Percentiles rank a stretch among this genome's conserved stretches.
Evolutionary conservation across 2,888 invertebrate species (phyloP).

Genomic region (Rugalucina vietnamica): DNA sequence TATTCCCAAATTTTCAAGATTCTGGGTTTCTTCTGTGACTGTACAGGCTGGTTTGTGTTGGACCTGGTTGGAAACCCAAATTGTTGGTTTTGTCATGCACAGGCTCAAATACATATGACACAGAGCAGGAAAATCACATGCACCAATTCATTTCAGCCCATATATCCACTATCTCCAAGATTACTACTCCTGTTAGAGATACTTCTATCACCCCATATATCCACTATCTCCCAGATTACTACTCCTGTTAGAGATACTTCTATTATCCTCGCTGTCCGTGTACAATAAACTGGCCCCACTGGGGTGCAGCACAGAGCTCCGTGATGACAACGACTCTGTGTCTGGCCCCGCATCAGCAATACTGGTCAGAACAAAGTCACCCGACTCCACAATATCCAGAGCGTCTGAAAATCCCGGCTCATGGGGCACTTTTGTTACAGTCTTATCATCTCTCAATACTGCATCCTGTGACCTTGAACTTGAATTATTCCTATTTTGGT

Average conservation of each 20-base stretch:
- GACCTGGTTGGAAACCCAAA: too few species aligned
- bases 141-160: too few species aligned
- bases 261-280: conserved; percentile 53
- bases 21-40: too few species aligned
- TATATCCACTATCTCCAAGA: conserved; percentile 46
- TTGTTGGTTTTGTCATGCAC: too few species aligned
- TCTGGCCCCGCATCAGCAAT: conserved; percentile 8
- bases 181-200: conserved; percentile 30
- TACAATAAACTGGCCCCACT: conserved; percentile 24
- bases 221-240: conserved; percentile 47
- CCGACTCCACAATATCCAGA: neutral
- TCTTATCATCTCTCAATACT: neutral
- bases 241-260: conserved; percentile 37
- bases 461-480: neutral
- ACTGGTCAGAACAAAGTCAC: neutral
- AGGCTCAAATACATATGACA: too few species aligned
- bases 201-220: conserved; percentile 29
- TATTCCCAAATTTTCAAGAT: too few species aligned
- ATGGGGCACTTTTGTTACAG: neutral
- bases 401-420: neutral
- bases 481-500: neutral
- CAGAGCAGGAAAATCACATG: too few species aligned
- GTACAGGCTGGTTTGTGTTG: too few species aligned
- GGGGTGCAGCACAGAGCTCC: conserved; percentile 26
- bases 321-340: conserved; percentile 26